A percentile compares a stretch with the other conserved stretches of the same genome.
These are phyloP conservation scores for Ammodytes marinus DNA, from an alignment of 2,113 vertebrate species.

Conservation along the genomic window DNA sequence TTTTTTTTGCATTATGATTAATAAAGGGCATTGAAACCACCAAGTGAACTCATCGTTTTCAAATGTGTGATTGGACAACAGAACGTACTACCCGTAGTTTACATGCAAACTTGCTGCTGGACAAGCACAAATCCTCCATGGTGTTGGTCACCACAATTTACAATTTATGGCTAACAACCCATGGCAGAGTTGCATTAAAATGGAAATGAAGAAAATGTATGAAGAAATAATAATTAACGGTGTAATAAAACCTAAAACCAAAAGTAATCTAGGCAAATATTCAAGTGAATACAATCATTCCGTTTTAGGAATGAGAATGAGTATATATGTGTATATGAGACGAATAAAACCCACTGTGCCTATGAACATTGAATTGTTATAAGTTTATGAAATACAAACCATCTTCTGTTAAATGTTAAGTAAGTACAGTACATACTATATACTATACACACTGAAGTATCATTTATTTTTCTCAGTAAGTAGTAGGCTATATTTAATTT, in stretches of 20 bases:
- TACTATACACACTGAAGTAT: too few relatives aligned
- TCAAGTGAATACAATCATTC: not conserved
- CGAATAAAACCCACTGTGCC: not conserved
- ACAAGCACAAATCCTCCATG: not conserved
- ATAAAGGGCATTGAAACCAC: not conserved
- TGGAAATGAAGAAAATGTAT: not conserved
- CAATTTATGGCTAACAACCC: not conserved
- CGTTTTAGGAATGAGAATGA: not conserved
- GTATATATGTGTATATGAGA: not conserved
- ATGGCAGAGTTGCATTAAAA: not conserved
- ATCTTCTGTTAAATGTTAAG: not conserved
- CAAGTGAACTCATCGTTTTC: not conserved
- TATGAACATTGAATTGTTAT: not conserved
- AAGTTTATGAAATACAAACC: not conserved
- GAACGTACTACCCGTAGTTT: not conserved
- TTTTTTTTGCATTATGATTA: constrained; percentile 12
- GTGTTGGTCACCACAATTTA: not conserved
- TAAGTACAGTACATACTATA: not conserved
- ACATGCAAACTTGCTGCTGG: constrained; percentile 3
- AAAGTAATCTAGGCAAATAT: not conserved
- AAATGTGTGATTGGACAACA: constrained; percentile 8
- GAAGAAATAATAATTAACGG: not conserved
- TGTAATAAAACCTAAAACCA: not conserved
- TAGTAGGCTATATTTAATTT: too few relatives aligned
- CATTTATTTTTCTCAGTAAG: too few relatives aligned